These are phyloP conservation scores for Orcinus orca DNA, from an alignment of 2,113 vertebrate species.

Conservation along the genomic window DNA sequence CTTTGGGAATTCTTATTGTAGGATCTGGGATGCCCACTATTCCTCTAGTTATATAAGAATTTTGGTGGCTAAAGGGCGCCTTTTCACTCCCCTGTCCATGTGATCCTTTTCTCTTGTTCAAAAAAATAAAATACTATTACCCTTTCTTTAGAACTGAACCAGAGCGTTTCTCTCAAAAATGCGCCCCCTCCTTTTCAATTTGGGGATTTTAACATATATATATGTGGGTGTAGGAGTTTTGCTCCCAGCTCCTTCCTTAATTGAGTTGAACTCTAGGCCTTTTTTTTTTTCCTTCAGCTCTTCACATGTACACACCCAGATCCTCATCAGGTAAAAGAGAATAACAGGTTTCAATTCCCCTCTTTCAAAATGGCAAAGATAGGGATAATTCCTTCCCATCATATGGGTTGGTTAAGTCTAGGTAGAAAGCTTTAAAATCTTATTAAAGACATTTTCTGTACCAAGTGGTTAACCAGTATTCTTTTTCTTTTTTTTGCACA, in stretches of 20 bases:
- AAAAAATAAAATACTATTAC: not conserved
- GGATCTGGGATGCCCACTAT: not conserved
- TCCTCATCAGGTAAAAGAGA: not conserved
- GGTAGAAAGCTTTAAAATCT: conserved; percentile 7
- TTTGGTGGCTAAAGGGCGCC: not conserved
- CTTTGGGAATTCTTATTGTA: not conserved
- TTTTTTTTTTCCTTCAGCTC: not conserved
- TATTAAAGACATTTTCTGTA: not conserved
- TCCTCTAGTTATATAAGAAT: not conserved
- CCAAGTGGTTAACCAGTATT: not conserved
- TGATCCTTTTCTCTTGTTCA: not conserved
- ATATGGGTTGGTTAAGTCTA: not conserved
- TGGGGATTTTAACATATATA: not conserved
- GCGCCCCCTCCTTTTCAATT: not conserved
- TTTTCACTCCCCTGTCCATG: not conserved
- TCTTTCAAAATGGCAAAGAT: not conserved
- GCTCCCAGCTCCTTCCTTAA: not conserved
- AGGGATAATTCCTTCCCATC: not conserved
- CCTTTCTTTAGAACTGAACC: not conserved
- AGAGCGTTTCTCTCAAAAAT: not conserved
- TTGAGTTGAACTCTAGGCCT: not conserved
- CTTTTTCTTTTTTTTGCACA: not conserved
- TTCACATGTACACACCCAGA: not conserved
- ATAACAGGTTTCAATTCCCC: not conserved
- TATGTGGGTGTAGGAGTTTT: not conserved